Evolutionary conservation across 2,113 vertebrate genomes (phyloP), one percentile per base, ranked within the genome.

Genomic region (Lophius piscatorius): DNA sequence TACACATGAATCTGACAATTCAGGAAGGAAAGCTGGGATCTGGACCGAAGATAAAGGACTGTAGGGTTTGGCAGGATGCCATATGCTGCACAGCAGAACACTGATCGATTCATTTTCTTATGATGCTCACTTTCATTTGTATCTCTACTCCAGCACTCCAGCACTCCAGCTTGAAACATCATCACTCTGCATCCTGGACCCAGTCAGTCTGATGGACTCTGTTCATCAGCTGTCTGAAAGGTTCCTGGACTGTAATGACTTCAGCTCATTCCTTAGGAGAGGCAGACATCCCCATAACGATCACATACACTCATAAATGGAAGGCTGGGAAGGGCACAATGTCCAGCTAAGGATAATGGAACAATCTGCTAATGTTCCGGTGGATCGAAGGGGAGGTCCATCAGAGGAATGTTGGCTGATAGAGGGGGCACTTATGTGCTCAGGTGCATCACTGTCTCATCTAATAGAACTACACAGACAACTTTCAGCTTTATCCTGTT

Each of bases 311-410:
- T 63, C 38, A 39, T 49, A 82, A 80, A 83, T 74, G 63, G 73
- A 77, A 3, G 46, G 47, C 51, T 34, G 2, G 56, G 44, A 36
- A 5, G 33, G 63, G 39, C 57, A 31, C 23, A 28, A 22, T 17
- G 48, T 60, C 7, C 10, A 18, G 65, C 28, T 13, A 31, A 59
- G 28, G 59, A 47, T 86, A 87, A 85, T 88, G 79, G 78, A 78
- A 35, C 52, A 41, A 70, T 75, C 56, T 24, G 45, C 23, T 83
- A 84, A 81, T 79, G 67, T 56, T 63, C 29, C 45, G 9, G 47
- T 71, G 52, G 71, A 39, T 63, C 70, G 70, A 51, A 69, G 12
- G 9, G 26, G 33, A 17, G 20, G 59, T 29, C 34, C 31, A 38
- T 79, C 55, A 57, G 55, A 13, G n/a, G 35, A 56, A 23, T 17